Percentiles rank a stretch among this genome's conserved stretches.
Evolutionary conservation across 2,113 vertebrate genomes (phyloP).

Genomic region (Tylochromis polylepis): DNA sequence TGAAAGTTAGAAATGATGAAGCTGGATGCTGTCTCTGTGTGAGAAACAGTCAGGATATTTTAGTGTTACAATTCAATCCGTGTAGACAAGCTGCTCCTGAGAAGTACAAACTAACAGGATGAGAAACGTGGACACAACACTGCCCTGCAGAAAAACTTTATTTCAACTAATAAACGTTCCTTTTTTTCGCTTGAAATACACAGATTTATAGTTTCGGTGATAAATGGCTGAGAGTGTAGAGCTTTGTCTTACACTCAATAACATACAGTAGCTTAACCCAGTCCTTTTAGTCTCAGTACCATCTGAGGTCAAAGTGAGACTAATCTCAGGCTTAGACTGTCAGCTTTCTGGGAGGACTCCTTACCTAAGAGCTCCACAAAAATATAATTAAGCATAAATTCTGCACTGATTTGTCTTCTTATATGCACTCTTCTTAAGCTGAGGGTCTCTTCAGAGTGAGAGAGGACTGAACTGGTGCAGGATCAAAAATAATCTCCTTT

Average conservation of each 20-base stretch:
- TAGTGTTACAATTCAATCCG: background rate
- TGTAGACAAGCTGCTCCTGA: background rate
- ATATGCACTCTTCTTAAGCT: background rate
- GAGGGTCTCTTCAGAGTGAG: background rate
- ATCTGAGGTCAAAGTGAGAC: background rate
- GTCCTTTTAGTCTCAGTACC: background rate
- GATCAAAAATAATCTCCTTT: slow-evolving; percentile 23
- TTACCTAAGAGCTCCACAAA: background rate
- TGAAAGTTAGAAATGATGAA: background rate
- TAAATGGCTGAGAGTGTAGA: background rate
- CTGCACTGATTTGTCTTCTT: slow-evolving; percentile 1
- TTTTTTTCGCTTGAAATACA: background rate
- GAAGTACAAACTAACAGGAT: background rate
- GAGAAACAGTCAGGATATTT: background rate
- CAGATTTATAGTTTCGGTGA: background rate
- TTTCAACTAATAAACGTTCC: background rate
- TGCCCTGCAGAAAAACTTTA: background rate
- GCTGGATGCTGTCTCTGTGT: background rate
- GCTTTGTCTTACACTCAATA: background rate
- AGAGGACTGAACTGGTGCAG: background rate
- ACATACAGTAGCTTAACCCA: background rate
- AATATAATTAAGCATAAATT: slow-evolving; percentile 8
- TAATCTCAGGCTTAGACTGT: slow-evolving; percentile 17
- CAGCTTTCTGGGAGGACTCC: background rate
- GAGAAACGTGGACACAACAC: background rate